These are phyloP conservation scores for Prorops nasuta DNA, from an alignment of 1,140 invertebrate genomes.

Conservation along the genomic window DNA sequence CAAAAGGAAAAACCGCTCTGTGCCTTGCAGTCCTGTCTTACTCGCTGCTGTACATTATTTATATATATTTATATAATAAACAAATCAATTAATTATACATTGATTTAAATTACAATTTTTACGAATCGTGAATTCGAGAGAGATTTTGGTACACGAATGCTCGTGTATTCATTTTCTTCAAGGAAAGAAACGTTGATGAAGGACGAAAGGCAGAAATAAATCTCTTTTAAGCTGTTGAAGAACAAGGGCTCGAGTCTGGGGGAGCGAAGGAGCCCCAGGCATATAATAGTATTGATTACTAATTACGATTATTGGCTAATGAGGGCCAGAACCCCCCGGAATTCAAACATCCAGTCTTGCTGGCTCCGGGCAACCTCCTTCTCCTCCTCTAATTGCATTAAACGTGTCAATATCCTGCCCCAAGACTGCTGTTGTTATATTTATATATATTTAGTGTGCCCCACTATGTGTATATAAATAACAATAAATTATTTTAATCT, in stretches of 20 bases:
- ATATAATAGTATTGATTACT: conserved; percentile 41
- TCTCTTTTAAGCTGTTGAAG: background rate
- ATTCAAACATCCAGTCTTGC: conserved; percentile 16
- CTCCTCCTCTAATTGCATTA: conserved; percentile 29
- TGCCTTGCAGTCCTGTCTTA: too few species aligned
- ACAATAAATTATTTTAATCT: too few species aligned
- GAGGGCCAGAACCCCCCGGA: conserved; percentile 27
- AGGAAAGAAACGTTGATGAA: background rate
- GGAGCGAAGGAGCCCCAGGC: conserved; percentile 14
- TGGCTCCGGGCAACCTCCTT: background rate
- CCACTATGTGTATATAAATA: too few species aligned
- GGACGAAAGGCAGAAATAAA: background rate
- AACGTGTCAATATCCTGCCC: conserved; percentile 29
- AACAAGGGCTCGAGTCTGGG: background rate
- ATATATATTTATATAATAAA: too few species aligned
- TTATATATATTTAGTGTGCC: too few species aligned
- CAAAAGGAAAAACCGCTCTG: conserved; percentile 32
- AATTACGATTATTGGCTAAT: conserved; percentile 45
- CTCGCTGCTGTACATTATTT: too few species aligned
- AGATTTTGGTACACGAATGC: too few species aligned
- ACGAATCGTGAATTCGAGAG: too few species aligned
- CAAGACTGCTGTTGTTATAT: background rate
- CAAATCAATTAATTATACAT: too few species aligned
- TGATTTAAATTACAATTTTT: too few species aligned
- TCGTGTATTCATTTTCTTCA: too few species aligned